phyloP scores from a whole-genome alignment of 1,140 invertebrate genomes.

The Atta colombica region DNA sequence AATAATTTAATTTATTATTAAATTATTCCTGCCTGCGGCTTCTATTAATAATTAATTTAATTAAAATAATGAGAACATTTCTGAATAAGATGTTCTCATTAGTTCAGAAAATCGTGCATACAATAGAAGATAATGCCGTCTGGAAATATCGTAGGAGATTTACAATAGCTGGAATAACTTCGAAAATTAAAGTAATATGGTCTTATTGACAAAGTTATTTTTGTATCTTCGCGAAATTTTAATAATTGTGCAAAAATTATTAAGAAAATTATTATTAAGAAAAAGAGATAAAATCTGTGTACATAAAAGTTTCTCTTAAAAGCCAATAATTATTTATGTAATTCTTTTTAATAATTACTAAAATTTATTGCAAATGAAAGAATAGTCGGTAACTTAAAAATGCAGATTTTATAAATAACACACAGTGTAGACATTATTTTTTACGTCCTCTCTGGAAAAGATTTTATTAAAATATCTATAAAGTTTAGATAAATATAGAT shows the following conservation, averaged over 20 bases:
- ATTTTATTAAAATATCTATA: no score
- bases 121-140: not conserved
- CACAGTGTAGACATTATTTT: not conserved
- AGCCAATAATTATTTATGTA: not conserved
- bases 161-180: not conserved
- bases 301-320: not conserved
- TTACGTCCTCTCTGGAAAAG: no score
- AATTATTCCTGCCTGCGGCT: not conserved
- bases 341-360: not conserved
- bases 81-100: not conserved
- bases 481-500: no score
- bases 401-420: not conserved
- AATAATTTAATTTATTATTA: slow-evolving; percentile 23
- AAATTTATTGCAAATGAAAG: not conserved
- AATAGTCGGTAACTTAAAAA: not conserved
- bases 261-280: not conserved
- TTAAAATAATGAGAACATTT: slow-evolving; percentile 20
- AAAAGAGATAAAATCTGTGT: not conserved
- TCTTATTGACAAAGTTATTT: slow-evolving; percentile 29
- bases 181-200: slow-evolving; percentile 3
- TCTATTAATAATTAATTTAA: slow-evolving; percentile 17
- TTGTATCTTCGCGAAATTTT: not conserved
- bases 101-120: slow-evolving; percentile 24
- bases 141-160: not conserved
- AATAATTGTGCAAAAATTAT: not conserved